A percentile compares a stretch with the other conserved stretches of the same genome.
phyloP scores from a whole-genome alignment of 2,797 vertebrate species.

The Alca torda region DNA sequence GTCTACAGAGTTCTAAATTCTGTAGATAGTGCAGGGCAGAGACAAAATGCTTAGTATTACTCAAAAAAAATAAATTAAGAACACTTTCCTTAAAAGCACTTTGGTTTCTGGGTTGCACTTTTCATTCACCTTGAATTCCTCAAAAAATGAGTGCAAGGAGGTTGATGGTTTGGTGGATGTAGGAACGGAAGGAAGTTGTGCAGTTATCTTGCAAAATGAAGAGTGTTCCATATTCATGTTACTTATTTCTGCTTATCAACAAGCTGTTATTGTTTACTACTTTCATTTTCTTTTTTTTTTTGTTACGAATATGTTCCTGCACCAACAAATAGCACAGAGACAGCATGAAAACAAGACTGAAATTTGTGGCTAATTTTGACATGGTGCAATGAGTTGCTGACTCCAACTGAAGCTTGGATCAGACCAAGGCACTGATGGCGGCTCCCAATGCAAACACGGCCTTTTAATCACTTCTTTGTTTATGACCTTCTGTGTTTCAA shows the following conservation, averaged over 20 bases:
- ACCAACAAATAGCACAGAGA: neutral
- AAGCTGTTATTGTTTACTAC: neutral
- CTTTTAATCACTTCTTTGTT: neutral
- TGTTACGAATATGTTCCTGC: fast-evolving
- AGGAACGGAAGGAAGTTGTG: neutral
- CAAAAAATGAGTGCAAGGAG: neutral
- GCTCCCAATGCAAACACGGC: fast-evolving
- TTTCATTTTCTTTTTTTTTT: neutral
- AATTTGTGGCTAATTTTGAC: neutral
- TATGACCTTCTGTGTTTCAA: neutral
- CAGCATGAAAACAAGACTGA: neutral
- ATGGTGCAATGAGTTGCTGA: neutral
- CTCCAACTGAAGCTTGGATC: neutral
- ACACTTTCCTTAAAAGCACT: neutral
- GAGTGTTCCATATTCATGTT: fast-evolving
- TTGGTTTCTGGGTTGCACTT: neutral
- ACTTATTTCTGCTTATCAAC: neutral
- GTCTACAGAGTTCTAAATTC: neutral
- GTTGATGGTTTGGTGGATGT: neutral
- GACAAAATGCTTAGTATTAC: neutral
- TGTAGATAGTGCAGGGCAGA: neutral
- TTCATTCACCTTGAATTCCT: neutral
- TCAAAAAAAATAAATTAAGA: neutral
- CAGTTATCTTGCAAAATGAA: neutral
- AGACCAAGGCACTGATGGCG: fast-evolving